Evolutionary conservation across 2,113 vertebrate species (phyloP), one percentile per base, ranked within the genome.

Genomic region (Barbus barbus): DNA sequence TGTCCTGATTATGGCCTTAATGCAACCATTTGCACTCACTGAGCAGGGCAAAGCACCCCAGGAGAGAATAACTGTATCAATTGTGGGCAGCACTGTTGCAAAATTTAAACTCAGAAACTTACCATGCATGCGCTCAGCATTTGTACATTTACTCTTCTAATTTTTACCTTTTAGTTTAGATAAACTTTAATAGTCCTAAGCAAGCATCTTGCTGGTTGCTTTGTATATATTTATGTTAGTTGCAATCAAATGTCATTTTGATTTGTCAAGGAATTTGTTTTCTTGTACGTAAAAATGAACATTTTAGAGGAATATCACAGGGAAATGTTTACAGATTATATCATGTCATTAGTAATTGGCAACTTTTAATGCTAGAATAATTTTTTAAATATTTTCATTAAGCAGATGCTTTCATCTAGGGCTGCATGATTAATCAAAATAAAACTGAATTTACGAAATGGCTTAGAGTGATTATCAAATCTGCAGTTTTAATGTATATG

Each of bases 1-100:
- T 78, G 61, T 87, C 79, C 67, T 58, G 80, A 83, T 82, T 86
- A 71, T 86, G 84, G 53, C 51, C 33, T 83, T 87, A 48, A 87
- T 81, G 75, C 44, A 63, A 41, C 51, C 58, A 72, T 16, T 81
- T 83, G 74, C 73, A 76, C 51, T 72, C 72, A 36, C 26, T 78
- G 41, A 83, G 44, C 11, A 69, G 81, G 84, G 71, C 60, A 83
- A 71, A 51, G 3, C 38, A 38, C 53, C 81, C 38, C 28, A 81
- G 77, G 53, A 77, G 48, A 56, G 28, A 56, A 76, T 26, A 61
- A 61, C 72, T 58, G 51, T 16, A 74, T 58, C 33, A 85, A 12
- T 71, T 36, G 51, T 81, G 44, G 46, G 58, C 24, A 78, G 33
- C 28, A 3, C 20, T n/a, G 41, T 51, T 36, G 46, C 20, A 81